Evolutionary conservation across 1,140 invertebrate genomes (phyloP), one percentile per base, ranked within the genome.

Genomic region (Zaprionus ornatus): DNA sequence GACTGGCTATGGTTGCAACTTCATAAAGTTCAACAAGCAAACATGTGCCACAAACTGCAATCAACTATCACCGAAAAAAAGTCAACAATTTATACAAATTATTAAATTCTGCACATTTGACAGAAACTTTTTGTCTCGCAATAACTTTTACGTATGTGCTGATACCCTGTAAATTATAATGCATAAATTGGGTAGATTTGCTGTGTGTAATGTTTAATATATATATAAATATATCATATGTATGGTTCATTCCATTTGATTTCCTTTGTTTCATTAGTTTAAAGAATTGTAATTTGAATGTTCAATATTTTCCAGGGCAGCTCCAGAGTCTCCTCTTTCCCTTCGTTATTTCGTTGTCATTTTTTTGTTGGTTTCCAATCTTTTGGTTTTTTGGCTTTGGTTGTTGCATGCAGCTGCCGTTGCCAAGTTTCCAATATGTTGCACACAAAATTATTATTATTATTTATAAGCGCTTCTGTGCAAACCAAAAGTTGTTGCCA

Each of bases 351-450:
- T 61, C 48, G 35, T 10, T 32, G 4, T 40, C n/a, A 35, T 42
- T 54, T 60, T 25, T 65, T 74, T 68, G 40, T 35, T n/a, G 57
- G 25, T 7, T 60, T 70, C 35, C 29, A 57, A 12, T 71, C 19
- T 60, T 61, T 64, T 50, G 21, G 35, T 64, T 52, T 29, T 45
- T n/a, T 19, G 12, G 40, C 29, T 45, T 67, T 45, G 66, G 50
- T 68, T 74, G 66, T 56, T 63, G 59, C 73, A 71, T 59, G 67
- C 60, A 74, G 71, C 67, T 75, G 65, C 13, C 57, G 21, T 37
- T 70, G 73, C 67, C 73, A 77, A 77, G 45, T 66, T 66, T 69
- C 61, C 74, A 77, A 77, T 77, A 77, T 77, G 74, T 77, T 73
- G 74, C 74, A 77, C 56, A 67, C 23, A 72, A 62, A 74, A 65